Evolutionary conservation across 2,888 invertebrate genomes (phyloP).

Genomic region (Eupithecia vulgata): DNA sequence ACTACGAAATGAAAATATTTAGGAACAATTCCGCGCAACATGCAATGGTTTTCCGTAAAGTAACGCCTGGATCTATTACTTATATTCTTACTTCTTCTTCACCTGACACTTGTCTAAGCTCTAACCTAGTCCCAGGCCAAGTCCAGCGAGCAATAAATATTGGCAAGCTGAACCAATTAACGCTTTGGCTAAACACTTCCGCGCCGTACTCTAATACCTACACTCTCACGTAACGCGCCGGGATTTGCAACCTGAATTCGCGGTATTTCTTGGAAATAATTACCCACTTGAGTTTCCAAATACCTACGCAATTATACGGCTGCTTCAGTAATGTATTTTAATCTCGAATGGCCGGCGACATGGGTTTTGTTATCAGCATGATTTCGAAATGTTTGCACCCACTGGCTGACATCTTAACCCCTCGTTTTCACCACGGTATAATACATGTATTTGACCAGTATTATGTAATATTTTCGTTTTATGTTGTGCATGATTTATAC

Average conservation of each 20-base stretch:
- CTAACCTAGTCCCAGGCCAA: slow-evolving; percentile 3
- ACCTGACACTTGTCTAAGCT: slow-evolving; percentile 14
- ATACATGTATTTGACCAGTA: too few species aligned
- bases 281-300: slow-evolving; percentile 4
- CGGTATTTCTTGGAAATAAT: slow-evolving; percentile 20
- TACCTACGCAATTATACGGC: slow-evolving; percentile 8
- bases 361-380: neutral
- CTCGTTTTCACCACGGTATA: too few species aligned
- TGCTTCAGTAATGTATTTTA: neutral
- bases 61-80: too few species aligned
- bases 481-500: too few species aligned
- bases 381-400: neutral
- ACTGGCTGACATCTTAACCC: too few species aligned
- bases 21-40: too few species aligned
- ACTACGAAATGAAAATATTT: too few species aligned
- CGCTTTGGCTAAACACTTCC: slow-evolving; percentile 40
- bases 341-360: neutral
- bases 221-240: slow-evolving; percentile 16
- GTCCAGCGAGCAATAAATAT: slow-evolving; percentile 26
- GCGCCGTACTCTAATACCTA: slow-evolving; percentile 22
- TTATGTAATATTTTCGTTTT: too few species aligned
- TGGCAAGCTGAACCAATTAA: slow-evolving; percentile 38
- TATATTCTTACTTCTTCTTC: neutral
- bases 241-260: slow-evolving; percentile 16
- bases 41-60: too few species aligned